Evolutionary conservation across 2,888 invertebrate species (phyloP).

Genomic region (Drosophila multiciliata): DNA sequence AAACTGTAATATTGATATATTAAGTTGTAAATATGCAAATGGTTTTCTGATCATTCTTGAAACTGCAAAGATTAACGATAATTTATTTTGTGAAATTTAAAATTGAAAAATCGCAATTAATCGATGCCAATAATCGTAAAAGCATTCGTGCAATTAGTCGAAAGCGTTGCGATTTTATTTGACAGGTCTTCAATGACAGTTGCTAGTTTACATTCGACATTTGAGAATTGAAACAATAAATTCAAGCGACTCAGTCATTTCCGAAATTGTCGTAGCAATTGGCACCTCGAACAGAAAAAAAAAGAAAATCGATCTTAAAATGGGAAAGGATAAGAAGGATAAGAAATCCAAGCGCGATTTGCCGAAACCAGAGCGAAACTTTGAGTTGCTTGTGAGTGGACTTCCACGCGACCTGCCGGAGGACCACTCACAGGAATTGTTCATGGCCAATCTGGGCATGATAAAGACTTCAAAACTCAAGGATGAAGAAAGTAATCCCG

Average conservation of each 20-base stretch:
- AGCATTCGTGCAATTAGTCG: not conserved
- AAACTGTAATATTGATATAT: conserved; percentile 1
- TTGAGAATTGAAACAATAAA: not conserved
- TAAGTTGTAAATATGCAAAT: not conserved
- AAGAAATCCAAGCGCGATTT: not conserved
- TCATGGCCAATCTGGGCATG: conserved; percentile 30
- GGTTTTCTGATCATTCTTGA: not conserved
- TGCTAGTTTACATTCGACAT: conserved; percentile 1
- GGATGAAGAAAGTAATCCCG: not conserved
- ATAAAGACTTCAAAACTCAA: not conserved
- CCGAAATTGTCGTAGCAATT: not conserved
- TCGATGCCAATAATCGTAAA: not conserved
- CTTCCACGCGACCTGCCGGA: not conserved
- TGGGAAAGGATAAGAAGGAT: not conserved
- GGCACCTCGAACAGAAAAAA: not conserved
- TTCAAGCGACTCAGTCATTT: not conserved
- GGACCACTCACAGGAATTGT: conserved; percentile 4
- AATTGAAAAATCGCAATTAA: not conserved
- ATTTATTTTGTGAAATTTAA: not conserved
- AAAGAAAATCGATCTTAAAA: not conserved
- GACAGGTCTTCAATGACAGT: not conserved
- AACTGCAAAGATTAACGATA: not conserved
- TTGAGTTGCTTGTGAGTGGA: not conserved
- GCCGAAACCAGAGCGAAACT: not conserved
- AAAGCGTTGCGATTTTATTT: not conserved